phyloP scores from a whole-genome alignment of 2,113 vertebrate genomes.

The Oreotrochilus melanogaster region DNA sequence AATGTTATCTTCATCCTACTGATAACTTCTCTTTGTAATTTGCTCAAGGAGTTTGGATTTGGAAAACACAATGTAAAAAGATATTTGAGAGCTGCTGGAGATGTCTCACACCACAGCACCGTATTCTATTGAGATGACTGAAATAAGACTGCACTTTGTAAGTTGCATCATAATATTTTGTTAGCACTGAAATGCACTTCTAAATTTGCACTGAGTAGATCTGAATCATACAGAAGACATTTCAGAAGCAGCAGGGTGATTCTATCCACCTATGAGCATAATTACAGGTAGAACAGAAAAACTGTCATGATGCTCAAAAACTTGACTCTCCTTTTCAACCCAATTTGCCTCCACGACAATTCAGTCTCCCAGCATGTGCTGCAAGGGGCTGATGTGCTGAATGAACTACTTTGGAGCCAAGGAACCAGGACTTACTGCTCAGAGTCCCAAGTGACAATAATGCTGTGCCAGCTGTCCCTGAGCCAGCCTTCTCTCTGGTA shows the following conservation, averaged over 20 bases:
- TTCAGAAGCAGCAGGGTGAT: not conserved
- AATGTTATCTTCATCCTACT: not conserved
- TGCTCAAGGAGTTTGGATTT: not conserved
- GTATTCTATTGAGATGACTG: not conserved
- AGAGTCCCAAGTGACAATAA: not conserved
- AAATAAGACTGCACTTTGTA: not conserved
- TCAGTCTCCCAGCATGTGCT: rapidly evolving
- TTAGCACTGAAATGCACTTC: not conserved
- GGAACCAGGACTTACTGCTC: not conserved
- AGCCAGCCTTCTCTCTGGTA: not conserved
- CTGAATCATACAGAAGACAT: not conserved
- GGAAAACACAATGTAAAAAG: not conserved
- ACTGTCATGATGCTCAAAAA: not conserved
- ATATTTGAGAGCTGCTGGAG: not conserved
- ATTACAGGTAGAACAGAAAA: not conserved
- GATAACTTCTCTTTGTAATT: not conserved
- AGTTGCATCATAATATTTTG: not conserved
- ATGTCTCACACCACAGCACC: not conserved
- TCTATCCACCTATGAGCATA: not conserved
- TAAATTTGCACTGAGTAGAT: not conserved
- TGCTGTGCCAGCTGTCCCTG: rapidly evolving
- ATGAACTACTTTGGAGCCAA: rapidly evolving
- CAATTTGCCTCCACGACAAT: not conserved
- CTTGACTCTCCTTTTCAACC: not conserved
- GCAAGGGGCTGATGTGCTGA: not conserved